phyloP scores from a whole-genome alignment of 2,113 vertebrate species.

The Silurus meridionalis region DNA sequence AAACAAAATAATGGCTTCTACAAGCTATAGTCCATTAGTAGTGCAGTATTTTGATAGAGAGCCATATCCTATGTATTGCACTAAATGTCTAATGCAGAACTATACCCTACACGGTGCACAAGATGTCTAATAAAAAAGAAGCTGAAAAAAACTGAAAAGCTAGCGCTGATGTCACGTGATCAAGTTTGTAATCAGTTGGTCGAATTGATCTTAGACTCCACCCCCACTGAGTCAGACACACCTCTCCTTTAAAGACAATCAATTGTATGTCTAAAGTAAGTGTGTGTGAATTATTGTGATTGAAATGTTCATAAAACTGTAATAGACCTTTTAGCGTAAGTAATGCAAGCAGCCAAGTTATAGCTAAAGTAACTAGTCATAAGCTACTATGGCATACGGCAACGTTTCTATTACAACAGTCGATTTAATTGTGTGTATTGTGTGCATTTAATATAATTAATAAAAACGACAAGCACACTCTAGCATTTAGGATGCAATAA shows the following conservation, averaged over 20 bases:
- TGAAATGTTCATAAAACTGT: background rate
- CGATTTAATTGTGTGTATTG: background rate
- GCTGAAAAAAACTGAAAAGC: background rate
- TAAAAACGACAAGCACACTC: background rate
- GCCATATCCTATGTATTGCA: background rate
- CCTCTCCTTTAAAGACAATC: background rate
- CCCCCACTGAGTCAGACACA: background rate
- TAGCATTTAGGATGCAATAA: background rate
- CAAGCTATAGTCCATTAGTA: background rate
- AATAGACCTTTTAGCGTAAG: background rate
- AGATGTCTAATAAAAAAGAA: background rate
- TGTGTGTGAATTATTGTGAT: background rate
- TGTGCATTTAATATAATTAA: background rate
- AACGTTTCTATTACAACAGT: background rate
- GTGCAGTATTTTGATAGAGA: background rate
- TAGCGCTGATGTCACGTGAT: background rate
- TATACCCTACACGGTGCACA: no score
- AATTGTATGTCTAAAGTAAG: background rate
- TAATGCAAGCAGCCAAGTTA: background rate
- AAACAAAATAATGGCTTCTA: background rate
- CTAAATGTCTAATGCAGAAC: no score
- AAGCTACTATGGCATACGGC: background rate
- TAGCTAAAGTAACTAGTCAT: background rate
- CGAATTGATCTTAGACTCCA: background rate
- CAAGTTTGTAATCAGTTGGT: background rate